These are phyloP conservation scores for Dendroctonus valens DNA, from an alignment of 1,140 invertebrate genomes.

Conservation along the genomic window DNA sequence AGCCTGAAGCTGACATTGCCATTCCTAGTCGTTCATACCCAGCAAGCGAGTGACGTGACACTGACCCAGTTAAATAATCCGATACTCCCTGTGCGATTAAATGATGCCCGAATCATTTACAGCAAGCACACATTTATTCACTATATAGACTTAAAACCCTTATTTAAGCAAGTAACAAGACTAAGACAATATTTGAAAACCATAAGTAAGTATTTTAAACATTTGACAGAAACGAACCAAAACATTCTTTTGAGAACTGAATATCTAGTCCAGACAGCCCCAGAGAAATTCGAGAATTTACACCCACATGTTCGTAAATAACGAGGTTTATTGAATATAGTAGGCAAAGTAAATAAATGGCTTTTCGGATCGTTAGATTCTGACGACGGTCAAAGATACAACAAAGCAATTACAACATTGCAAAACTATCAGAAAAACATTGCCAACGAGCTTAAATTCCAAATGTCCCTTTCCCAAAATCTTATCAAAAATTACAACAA, in stretches of 20 bases:
- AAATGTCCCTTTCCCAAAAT: not conserved
- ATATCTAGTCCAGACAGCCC: not conserved
- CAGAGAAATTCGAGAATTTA: not conserved
- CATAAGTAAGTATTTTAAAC: too few species aligned
- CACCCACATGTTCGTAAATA: not conserved
- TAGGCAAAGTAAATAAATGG: not conserved
- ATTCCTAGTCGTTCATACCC: not conserved
- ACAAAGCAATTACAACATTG: not conserved
- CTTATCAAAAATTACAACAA: not conserved
- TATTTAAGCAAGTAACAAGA: not conserved
- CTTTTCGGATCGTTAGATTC: too few species aligned
- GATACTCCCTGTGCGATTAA: not conserved
- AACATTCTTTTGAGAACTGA: not conserved
- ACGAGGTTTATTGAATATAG: not conserved
- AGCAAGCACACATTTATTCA: not conserved
- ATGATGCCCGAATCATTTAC: not conserved
- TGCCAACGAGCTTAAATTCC: not conserved
- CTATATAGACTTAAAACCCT: not conserved
- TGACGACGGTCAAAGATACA: not conserved
- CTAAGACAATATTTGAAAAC: not conserved
- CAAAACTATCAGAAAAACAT: not conserved
- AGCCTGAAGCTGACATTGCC: not conserved
- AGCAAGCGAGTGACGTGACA: not conserved
- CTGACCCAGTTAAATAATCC: not conserved
- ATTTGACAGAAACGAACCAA: too few species aligned